Percentiles rank a stretch among this genome's conserved stretches.
phyloP scores from a whole-genome alignment of 1,140 invertebrate genomes.

The Helicoverpa armigera region DNA sequence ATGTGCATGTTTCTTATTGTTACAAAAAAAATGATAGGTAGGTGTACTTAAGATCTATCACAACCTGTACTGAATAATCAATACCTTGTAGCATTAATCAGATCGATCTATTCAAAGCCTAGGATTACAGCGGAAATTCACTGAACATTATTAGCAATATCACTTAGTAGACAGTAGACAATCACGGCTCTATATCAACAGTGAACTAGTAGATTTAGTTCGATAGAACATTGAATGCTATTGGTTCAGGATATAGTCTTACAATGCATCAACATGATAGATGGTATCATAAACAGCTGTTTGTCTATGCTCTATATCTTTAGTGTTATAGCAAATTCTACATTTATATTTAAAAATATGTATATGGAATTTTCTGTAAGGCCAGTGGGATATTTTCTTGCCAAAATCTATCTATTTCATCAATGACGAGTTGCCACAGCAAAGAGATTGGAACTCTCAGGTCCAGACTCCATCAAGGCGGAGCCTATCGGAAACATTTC shows the following conservation, averaged over 20 bases:
- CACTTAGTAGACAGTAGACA: neutral
- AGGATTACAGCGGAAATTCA: neutral
- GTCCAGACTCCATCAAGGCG: too few relatives aligned
- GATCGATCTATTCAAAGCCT: neutral
- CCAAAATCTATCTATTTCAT: too few relatives aligned
- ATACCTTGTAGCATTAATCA: neutral
- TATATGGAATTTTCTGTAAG: too few relatives aligned
- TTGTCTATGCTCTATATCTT: neutral
- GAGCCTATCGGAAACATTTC: too few relatives aligned
- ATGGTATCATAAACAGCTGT: neutral
- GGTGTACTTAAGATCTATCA: neutral
- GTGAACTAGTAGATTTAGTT: neutral
- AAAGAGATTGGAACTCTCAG: too few relatives aligned
- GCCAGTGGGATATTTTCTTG: too few relatives aligned
- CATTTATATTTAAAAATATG: too few relatives aligned
- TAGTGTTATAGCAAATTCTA: too few relatives aligned
- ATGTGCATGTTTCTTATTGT: too few relatives aligned
- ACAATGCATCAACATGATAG: constrained; percentile 20
- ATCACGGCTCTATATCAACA: neutral
- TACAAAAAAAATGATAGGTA: too few relatives aligned
- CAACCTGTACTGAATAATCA: neutral
- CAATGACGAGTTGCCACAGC: too few relatives aligned
- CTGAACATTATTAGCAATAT: constrained; percentile 18
- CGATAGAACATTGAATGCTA: neutral
- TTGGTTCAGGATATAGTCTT: constrained; percentile 1